Conservation (phyloP, 2,888 invertebrate species). For the Candidula unifasciata region DNA sequence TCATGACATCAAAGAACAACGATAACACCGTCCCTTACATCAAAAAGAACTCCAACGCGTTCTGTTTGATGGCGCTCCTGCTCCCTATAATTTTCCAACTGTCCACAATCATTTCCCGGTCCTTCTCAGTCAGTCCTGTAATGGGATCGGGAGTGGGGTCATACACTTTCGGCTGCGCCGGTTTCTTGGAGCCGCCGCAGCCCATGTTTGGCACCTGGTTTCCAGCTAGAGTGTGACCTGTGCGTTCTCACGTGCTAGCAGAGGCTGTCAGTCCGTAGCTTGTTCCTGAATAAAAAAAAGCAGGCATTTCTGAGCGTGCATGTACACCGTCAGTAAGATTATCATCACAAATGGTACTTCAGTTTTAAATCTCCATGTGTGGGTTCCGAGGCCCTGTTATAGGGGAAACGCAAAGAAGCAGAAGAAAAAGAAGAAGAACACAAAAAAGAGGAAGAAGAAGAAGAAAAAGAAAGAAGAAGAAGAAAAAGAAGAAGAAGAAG, state of each 20-base stretch:
- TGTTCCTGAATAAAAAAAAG: too few species aligned
- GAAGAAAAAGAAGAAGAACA: neutral
- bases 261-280: neutral
- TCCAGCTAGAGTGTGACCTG: too few species aligned
- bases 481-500: too few species aligned
- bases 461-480: neutral
- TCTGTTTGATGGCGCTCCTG: constrained; percentile 48
- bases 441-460: neutral
- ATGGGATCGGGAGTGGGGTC: constrained; percentile 53
- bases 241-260: too few species aligned
- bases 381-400: too few species aligned
- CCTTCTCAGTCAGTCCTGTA: constrained; percentile 58
- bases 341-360: too few species aligned
- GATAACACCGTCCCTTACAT: too few species aligned
- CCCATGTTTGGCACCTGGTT: neutral
- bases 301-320: too few species aligned
- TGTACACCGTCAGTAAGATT: too few species aligned
- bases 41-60: constrained; percentile 54
- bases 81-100: constrained; percentile 57
- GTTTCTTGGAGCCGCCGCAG: neutral
- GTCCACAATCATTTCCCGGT: constrained; percentile 55
- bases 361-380: too few species aligned
- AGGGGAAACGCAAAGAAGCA: too few species aligned
- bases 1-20: too few species aligned
- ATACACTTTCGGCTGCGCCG: neutral